These are phyloP conservation scores for Araneus ventricosus DNA, from an alignment of 1,140 invertebrate genomes.

Conservation along the genomic window DNA sequence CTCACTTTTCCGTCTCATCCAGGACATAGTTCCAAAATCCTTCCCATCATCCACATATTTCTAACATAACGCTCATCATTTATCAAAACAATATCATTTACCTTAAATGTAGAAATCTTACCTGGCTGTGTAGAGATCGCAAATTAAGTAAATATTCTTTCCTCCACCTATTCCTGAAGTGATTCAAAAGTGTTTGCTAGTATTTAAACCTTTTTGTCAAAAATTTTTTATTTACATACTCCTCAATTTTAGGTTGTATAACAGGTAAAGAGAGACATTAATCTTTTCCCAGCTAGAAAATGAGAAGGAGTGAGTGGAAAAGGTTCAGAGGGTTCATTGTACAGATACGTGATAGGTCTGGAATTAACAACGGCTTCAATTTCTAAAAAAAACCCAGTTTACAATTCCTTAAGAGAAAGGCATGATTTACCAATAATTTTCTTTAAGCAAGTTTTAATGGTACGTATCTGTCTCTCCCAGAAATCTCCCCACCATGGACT, in stretches of 20 bases:
- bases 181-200: constrained; percentile 26
- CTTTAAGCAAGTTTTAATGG: constrained; percentile 35
- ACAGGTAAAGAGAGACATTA: not conserved
- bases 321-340: constrained; percentile 77
- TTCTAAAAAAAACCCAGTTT: constrained; percentile 74
- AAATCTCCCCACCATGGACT: constrained; percentile 49
- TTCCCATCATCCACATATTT: constrained; percentile 36
- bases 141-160: constrained; percentile 29
- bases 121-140: not conserved
- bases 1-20: constrained; percentile 23
- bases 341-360: constrained; percentile 77
- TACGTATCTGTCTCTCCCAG: constrained; percentile 20
- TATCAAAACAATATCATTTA: constrained; percentile 45
- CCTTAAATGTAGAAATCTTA: not conserved
- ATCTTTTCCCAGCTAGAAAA: constrained; percentile 76
- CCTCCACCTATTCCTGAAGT: not conserved
- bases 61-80: constrained; percentile 13
- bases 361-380: constrained; percentile 77
- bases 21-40: not conserved
- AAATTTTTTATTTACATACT: not conserved
- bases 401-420: constrained; percentile 47
- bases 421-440: constrained; percentile 44
- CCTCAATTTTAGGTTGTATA: not conserved
- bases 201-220: constrained; percentile 45
- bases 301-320: constrained; percentile 77